Evolutionary conservation across 1,140 invertebrate species (phyloP), one percentile per base, ranked within the genome.

Genomic region (Macrotrachela quadricornifera): DNA sequence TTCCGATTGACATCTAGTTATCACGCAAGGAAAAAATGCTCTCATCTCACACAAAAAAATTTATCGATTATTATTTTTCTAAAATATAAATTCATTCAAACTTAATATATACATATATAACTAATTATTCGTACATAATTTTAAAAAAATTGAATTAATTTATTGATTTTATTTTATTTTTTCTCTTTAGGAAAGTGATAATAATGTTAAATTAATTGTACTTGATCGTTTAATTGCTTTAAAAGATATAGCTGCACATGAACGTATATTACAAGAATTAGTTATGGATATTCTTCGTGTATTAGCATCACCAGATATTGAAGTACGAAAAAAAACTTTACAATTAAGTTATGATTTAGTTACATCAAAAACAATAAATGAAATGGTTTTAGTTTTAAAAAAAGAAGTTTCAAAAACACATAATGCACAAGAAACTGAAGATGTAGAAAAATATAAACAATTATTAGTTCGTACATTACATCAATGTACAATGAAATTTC

Each of bases 101-200:
- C n/a, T n/a, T n/a, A n/a, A n/a, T n/a, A n/a, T n/a, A n/a, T n/a
- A n/a, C n/a, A n/a, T n/a, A n/a, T n/a, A n/a, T n/a, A n/a, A n/a
- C n/a, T n/a, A n/a, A n/a, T n/a, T n/a, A n/a, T n/a, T n/a, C n/a
- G n/a, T n/a, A n/a, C n/a, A n/a, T n/a, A n/a, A n/a, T n/a, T n/a
- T n/a, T n/a, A n/a, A n/a, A n/a, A n/a, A n/a, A n/a, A n/a, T n/a
- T n/a, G n/a, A n/a, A n/a, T n/a, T n/a, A n/a, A n/a, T n/a, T n/a
- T n/a, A n/a, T n/a, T n/a, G n/a, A n/a, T n/a, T n/a, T n/a, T n/a
- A n/a, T n/a, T n/a, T n/a, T n/a, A n/a, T n/a, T n/a, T n/a, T n/a
- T n/a, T n/a, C n/a, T n/a, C 82, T 95, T 6, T 96, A 96, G 72
- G 92, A 97, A 71, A 94, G 87, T 69, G 94, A 99, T 67, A 99